Conservation (phyloP, 2,113 vertebrate species). For the Ptychochromis oligacanthus region DNA sequence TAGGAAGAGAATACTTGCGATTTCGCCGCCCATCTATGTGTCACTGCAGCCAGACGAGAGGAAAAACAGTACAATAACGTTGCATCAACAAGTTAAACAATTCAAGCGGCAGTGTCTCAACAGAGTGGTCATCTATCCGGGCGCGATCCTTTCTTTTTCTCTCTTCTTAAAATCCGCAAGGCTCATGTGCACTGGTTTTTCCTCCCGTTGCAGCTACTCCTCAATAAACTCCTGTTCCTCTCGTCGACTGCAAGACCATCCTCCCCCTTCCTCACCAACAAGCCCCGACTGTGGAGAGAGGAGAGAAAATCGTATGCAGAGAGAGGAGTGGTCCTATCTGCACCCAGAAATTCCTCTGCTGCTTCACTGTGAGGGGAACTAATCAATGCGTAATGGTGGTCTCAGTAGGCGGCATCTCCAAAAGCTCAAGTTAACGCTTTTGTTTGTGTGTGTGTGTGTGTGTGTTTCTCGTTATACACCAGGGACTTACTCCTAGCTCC, state of each 20-base stretch:
- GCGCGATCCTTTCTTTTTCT: constrained; percentile 17
- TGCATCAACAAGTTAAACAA: constrained; percentile 81
- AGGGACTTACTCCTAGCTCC: not conserved
- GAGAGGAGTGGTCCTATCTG: constrained; percentile 76
- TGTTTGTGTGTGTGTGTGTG: constrained; percentile 31
- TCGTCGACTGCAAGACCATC: constrained; percentile 80
- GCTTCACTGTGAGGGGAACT: constrained; percentile 51
- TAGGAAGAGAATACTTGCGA: constrained; percentile 54
- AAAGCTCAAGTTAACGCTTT: constrained; percentile 29
- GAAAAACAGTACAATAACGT: constrained; percentile 48
- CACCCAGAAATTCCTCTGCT: constrained; percentile 73
- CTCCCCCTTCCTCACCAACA: constrained; percentile 64
- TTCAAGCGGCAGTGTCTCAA: constrained; percentile 55
- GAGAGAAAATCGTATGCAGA: constrained; percentile 60
- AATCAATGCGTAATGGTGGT: constrained; percentile 63
- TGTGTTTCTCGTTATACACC: not conserved
- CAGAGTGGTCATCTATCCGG: constrained; percentile 41
- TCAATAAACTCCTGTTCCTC: constrained; percentile 80
- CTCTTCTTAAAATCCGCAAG: constrained; percentile 49
- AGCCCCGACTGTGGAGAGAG: constrained; percentile 67
- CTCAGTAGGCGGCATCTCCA: constrained; percentile 57
- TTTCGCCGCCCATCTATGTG: constrained; percentile 67
- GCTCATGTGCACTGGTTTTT: constrained; percentile 54
- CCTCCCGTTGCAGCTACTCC: constrained; percentile 71
- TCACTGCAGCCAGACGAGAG: constrained; percentile 58